A percentile compares a stretch with the other conserved stretches of the same genome.
Conservation (phyloP, 35 echinoderm and acorn worm species). For the Acanthaster planci region DNA sequence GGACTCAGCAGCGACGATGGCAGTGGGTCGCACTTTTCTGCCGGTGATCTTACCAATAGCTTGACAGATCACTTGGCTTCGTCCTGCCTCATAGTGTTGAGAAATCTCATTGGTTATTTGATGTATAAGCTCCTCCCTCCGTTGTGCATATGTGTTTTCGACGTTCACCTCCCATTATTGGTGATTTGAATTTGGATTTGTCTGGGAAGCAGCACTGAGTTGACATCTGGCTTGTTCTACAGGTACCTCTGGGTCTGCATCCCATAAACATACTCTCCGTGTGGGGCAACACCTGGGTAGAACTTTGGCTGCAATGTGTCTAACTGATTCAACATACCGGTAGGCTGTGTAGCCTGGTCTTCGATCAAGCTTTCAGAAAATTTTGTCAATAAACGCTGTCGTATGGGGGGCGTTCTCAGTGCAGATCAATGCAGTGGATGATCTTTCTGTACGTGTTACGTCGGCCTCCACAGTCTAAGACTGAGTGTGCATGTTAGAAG, state of each 20-base stretch:
- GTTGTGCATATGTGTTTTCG: constrained; percentile 1
- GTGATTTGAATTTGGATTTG: neutral
- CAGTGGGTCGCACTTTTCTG: neutral
- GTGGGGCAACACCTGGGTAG: constrained; percentile 5
- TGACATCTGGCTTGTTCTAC: neutral
- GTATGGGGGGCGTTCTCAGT: too few species aligned
- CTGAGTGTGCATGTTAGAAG: too few species aligned
- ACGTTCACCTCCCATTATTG: neutral
- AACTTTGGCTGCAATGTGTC: constrained; percentile 3
- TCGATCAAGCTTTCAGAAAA: too few species aligned
- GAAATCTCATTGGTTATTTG: constrained; percentile 7
- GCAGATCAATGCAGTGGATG: too few species aligned
- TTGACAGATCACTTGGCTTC: constrained; percentile 25
- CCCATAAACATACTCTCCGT: neutral
- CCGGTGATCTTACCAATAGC: constrained; percentile 15
- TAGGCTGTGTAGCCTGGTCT: too few species aligned
- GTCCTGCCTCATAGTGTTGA: constrained; percentile 26
- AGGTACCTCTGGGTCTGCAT: constrained; percentile 11
- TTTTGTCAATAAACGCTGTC: too few species aligned
- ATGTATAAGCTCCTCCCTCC: constrained; percentile 1
- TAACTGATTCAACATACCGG: too few species aligned
- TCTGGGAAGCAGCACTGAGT: neutral
- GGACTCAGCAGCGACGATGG: constrained; percentile 8
- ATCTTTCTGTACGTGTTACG: too few species aligned
- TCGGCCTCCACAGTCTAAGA: too few species aligned